Evolutionary conservation across 2,888 invertebrate species (phyloP).

Genomic region (Andrena praecox): DNA sequence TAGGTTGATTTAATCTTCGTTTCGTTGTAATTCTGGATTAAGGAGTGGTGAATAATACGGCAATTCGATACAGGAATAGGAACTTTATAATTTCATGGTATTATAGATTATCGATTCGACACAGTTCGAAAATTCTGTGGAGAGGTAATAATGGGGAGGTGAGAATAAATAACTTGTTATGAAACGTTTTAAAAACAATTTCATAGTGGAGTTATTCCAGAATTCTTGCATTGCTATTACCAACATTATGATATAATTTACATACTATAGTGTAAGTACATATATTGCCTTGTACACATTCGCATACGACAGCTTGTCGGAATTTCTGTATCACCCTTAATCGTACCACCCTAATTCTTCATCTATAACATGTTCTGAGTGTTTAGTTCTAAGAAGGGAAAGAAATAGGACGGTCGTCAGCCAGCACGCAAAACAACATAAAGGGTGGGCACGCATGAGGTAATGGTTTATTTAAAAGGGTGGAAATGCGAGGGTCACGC

Average conservation of each 20-base stretch:
- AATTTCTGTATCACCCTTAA: background rate
- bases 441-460: constrained; percentile 46
- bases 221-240: background rate
- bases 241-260: no score
- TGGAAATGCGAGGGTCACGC: constrained; percentile 58
- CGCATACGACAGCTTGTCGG: background rate
- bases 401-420: constrained; percentile 36
- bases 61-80: no score
- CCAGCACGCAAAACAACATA: constrained; percentile 51
- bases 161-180: no score
- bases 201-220: background rate
- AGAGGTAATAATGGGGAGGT: background rate
- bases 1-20: background rate
- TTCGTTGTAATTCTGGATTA: background rate
- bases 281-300: background rate
- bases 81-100: no score
- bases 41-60: background rate
- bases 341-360: constrained; percentile 59
- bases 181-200: no score
- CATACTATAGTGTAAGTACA: no score
- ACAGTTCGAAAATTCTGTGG: background rate
- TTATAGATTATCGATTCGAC: no score
- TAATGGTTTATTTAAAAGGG: constrained; percentile 64
- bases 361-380: constrained; percentile 61
- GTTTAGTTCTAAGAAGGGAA: constrained; percentile 61